A percentile compares a stretch with the other conserved stretches of the same genome.
These are phyloP conservation scores for Rhinatrema bivittatum DNA, from an alignment of 2,797 vertebrate species.

Conservation along the genomic window DNA sequence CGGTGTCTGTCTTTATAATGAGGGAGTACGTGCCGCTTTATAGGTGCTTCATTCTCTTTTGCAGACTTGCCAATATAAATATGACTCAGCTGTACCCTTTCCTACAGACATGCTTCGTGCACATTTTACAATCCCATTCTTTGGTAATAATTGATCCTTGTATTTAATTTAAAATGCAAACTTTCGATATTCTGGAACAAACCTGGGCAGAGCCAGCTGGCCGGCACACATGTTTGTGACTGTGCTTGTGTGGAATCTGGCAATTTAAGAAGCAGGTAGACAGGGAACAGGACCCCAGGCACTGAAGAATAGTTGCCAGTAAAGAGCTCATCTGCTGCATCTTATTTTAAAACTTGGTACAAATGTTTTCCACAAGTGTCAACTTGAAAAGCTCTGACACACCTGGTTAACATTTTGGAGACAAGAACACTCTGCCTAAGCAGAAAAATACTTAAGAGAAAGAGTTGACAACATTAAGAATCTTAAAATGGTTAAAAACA, in stretches of 20 bases:
- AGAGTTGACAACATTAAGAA: background rate
- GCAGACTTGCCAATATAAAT: constrained; percentile 73
- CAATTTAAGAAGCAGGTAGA: constrained; percentile 18
- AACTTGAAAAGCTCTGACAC: constrained; percentile 19
- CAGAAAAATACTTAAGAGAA: constrained; percentile 16
- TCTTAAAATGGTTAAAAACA: too few relatives aligned
- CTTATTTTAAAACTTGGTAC: constrained; percentile 14
- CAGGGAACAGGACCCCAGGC: background rate
- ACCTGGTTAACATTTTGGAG: constrained; percentile 8
- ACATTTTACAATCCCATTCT: constrained; percentile 25
- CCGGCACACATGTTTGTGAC: constrained; percentile 1
- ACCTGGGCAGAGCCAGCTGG: constrained; percentile 13
- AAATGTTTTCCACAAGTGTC: constrained; percentile 21
- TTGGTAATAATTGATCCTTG: constrained; percentile 26
- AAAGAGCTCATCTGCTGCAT: constrained; percentile 10
- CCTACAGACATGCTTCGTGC: constrained; percentile 44
- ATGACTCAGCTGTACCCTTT: constrained; percentile 47
- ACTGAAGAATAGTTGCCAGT: constrained; percentile 8
- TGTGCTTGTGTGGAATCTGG: constrained; percentile 3
- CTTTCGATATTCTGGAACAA: constrained; percentile 18
- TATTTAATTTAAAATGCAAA: constrained; percentile 18
- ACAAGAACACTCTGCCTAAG: constrained; percentile 15
- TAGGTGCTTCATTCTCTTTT: constrained; percentile 69
- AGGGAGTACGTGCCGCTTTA: constrained; percentile 52
- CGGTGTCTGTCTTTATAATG: background rate